A percentile compares a stretch with the other conserved stretches of the same genome.
These are phyloP conservation scores for Elmis aenea DNA, from an alignment of 2,888 invertebrate genomes.

Conservation along the genomic window DNA sequence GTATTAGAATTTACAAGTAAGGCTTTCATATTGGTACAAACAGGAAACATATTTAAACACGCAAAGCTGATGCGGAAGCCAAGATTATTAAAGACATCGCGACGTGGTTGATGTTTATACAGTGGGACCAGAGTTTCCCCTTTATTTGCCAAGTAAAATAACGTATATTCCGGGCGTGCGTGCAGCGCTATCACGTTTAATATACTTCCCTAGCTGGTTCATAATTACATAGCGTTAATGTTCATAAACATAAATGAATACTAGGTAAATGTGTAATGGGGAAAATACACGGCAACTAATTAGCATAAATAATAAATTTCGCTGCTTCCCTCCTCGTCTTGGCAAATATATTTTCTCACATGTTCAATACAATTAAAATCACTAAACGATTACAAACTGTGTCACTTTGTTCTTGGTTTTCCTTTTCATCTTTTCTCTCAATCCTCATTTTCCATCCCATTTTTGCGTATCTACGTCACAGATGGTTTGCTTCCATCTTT, in stretches of 20 bases:
- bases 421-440: no score
- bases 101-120: neutral
- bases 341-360: no score
- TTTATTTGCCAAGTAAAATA: conserved; percentile 10
- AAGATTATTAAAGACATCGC: conserved; percentile 2
- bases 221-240: conserved; percentile 21
- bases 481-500: no score
- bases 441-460: no score
- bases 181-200: conserved; percentile 7
- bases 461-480: no score
- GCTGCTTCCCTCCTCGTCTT: neutral
- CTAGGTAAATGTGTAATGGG: conserved; percentile 17
- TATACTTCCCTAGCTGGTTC: conserved; percentile 13
- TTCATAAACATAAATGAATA: conserved; percentile 21
- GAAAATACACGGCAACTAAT: conserved; percentile 18
- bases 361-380: no score
- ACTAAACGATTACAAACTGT: no score
- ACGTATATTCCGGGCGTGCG: conserved; percentile 9
- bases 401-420: no score
- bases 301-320: conserved; percentile 20
- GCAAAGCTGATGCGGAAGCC: conserved; percentile 3
- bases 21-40: no score
- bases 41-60: conserved; percentile 3
- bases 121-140: neutral
- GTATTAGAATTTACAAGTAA: no score